These are phyloP conservation scores for Spicauda simplicius DNA, from an alignment of 2,888 invertebrate species.

Conservation along the genomic window DNA sequence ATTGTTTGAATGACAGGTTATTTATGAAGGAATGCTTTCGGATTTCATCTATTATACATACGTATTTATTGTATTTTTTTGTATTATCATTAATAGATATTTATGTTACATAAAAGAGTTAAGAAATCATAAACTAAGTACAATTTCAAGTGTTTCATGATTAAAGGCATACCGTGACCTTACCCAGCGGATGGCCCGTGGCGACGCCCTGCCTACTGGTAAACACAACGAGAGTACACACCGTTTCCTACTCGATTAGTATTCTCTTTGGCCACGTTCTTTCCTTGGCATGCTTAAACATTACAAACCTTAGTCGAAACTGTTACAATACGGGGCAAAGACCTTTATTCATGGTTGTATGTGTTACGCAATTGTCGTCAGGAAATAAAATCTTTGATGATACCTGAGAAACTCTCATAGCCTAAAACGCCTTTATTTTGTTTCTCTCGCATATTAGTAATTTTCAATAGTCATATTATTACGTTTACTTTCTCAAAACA, in stretches of 20 bases:
- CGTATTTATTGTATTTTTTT: no score
- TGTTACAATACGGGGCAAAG: conserved; percentile 27
- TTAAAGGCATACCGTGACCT: neutral
- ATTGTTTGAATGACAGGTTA: no score
- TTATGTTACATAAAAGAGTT: no score
- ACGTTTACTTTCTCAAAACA: no score
- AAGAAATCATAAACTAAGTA: neutral
- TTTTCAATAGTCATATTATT: no score
- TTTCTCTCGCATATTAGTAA: no score
- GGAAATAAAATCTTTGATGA: neutral
- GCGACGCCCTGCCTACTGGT: neutral
- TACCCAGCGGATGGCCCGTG: neutral
- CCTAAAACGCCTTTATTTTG: no score
- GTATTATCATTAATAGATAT: no score
- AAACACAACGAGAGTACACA: conserved; percentile 3
- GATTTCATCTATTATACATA: no score
- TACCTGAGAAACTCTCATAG: no score
- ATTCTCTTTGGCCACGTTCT: conserved; percentile 32
- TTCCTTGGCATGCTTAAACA: conserved; percentile 35
- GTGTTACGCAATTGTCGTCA: neutral
- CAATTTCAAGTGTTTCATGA: neutral
- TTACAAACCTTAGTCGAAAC: conserved; percentile 27
- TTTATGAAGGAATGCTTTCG: no score
- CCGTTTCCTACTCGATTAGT: conserved; percentile 30
- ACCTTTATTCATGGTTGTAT: conserved; percentile 3